Evolutionary conservation across 2,797 vertebrate genomes (phyloP).

Genomic region (Mareca penelope): DNA sequence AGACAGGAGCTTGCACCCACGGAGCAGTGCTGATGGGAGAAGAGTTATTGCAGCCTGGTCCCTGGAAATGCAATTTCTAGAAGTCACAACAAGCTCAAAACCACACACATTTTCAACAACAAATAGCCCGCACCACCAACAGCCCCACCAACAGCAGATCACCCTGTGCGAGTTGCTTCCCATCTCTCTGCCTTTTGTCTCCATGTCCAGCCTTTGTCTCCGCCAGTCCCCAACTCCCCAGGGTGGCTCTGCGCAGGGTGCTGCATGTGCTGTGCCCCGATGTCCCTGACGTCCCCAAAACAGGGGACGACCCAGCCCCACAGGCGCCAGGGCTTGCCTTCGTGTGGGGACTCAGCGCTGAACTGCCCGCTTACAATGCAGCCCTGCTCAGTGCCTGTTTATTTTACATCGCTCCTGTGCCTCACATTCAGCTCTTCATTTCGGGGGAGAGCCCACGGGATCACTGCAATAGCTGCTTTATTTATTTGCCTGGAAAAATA

Average conservation of each 20-base stretch:
- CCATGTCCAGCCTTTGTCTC: slow-evolving; percentile 29
- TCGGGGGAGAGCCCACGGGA: not conserved
- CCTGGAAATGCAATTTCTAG: accelerated
- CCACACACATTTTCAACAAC: not conserved
- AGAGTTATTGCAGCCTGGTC: accelerated
- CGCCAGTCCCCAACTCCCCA: not conserved
- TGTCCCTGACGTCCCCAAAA: not conserved
- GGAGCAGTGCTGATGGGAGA: not conserved
- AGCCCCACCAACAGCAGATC: not conserved
- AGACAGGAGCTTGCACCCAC: accelerated
- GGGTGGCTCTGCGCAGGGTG: not conserved
- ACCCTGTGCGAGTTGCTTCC: not conserved
- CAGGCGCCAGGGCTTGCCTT: not conserved
- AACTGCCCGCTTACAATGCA: no score
- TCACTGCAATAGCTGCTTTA: accelerated
- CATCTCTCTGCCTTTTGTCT: not conserved
- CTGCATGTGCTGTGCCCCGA: not conserved
- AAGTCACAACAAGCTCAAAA: not conserved
- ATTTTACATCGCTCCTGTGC: accelerated
- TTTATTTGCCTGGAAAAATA: not conserved
- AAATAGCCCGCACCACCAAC: not conserved
- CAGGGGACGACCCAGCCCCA: not conserved
- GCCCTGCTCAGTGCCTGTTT: not conserved
- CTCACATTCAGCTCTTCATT: accelerated
- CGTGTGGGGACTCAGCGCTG: no score